Percentiles rank a stretch among this genome's conserved stretches.
These are phyloP conservation scores for Chloropsis hardwickii DNA, from an alignment of 2,113 vertebrate species.

Conservation along the genomic window DNA sequence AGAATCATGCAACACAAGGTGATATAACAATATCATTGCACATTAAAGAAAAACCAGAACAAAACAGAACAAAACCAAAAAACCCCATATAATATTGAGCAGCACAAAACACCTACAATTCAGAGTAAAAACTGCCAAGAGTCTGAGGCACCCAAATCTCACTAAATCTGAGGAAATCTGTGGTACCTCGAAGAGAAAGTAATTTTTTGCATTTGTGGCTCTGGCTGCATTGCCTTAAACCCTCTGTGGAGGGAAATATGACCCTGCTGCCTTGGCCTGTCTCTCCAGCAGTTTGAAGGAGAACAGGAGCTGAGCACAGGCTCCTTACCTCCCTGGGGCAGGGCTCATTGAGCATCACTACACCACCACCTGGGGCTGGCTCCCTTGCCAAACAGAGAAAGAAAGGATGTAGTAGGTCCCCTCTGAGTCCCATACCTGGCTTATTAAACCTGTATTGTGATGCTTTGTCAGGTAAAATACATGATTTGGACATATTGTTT, in stretches of 20 bases:
- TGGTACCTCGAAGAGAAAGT: not conserved
- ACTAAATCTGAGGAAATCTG: not conserved
- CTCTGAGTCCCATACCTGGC: not conserved
- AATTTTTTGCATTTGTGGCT: not conserved
- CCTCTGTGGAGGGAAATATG: not conserved
- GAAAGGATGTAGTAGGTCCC: not conserved
- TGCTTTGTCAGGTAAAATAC: not conserved
- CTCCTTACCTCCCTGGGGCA: not conserved
- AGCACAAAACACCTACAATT: not conserved
- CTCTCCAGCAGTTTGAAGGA: not conserved
- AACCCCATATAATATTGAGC: accelerated
- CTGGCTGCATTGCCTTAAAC: not conserved
- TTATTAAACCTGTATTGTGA: not conserved
- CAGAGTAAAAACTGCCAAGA: not conserved
- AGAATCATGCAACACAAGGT: not conserved
- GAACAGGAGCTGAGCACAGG: not conserved
- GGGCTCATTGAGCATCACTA: not conserved
- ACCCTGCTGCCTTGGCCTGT: not conserved
- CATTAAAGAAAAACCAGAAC: not conserved
- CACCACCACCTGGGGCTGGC: not conserved
- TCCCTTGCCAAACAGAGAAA: not conserved
- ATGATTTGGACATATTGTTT: not conserved
- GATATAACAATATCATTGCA: not conserved
- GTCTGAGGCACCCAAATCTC: not conserved
- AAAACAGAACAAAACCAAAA: not conserved